Conservation (phyloP, 2,797 vertebrate species). For the Cryptoprocta ferox region DNA sequence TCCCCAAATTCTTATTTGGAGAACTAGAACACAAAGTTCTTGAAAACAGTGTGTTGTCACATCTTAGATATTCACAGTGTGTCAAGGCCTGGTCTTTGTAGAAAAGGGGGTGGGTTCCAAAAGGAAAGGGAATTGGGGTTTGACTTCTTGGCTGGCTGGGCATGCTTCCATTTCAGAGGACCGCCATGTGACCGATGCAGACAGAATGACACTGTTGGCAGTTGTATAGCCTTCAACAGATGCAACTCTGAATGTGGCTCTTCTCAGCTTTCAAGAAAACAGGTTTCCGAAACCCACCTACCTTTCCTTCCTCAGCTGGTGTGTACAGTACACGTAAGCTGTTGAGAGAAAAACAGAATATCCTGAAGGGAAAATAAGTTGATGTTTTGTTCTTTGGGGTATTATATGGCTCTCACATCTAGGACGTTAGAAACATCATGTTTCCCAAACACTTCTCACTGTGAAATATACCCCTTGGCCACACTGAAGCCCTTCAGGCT, state of each 20-base stretch:
- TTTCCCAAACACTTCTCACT: conserved; percentile 44
- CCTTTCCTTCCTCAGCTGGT: conserved; percentile 12
- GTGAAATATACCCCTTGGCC: conserved; percentile 3
- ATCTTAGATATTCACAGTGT: neutral
- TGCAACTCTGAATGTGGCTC: neutral
- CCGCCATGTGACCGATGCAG: neutral
- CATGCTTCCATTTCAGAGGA: neutral
- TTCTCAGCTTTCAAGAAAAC: conserved; percentile 57
- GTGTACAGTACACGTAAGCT: conserved; percentile 56
- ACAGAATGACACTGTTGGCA: neutral
- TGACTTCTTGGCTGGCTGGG: neutral
- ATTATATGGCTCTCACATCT: neutral
- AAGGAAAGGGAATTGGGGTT: neutral
- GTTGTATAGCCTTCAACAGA: neutral
- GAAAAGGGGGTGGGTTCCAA: neutral
- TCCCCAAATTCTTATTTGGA: neutral
- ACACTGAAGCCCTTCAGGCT: neutral
- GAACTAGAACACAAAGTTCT: neutral
- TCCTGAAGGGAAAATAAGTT: conserved; percentile 12
- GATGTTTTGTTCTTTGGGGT: conserved; percentile 38
- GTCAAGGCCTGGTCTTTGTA: neutral
- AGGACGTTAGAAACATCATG: conserved; percentile 30
- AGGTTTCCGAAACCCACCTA: conserved; percentile 6
- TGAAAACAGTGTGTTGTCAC: neutral
- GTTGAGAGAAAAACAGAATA: conserved; percentile 41